phyloP scores from a whole-genome alignment of 2,888 invertebrate species.

The Scelioninae gen. 2 region DNA sequence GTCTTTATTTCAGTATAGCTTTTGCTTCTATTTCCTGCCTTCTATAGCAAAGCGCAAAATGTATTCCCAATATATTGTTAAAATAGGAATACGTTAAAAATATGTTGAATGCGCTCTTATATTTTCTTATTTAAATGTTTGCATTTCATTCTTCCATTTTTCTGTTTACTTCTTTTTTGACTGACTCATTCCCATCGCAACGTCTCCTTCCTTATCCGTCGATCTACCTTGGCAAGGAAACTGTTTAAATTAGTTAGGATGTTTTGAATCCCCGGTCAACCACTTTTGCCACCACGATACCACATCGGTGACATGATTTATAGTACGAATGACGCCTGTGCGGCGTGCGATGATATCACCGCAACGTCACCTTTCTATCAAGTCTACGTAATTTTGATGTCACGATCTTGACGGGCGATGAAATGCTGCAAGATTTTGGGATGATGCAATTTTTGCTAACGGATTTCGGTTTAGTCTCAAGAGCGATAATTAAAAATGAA shows the following conservation, averaged over 20 bases:
- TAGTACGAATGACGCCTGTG: constrained; percentile 33
- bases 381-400: constrained; percentile 8
- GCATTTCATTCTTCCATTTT: not conserved
- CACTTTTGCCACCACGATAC: constrained; percentile 25
- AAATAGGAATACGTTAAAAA: no score
- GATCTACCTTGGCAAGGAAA: constrained; percentile 22
- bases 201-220: not conserved
- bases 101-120: no score
- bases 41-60: no score
- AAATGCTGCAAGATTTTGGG: not conserved
- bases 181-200: not conserved
- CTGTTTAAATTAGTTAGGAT: constrained; percentile 51
- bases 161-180: no score
- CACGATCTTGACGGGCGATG: not conserved
- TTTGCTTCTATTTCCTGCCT: no score
- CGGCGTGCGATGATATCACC: constrained; percentile 14
- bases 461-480: no score
- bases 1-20: no score
- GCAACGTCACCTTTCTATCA: constrained; percentile 25
- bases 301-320: constrained; percentile 43
- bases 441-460: no score
- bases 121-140: no score
- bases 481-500: no score
- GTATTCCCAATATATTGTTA: no score
- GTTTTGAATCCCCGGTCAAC: constrained; percentile 47